Evolutionary conservation across 2,113 vertebrate genomes (phyloP), one percentile per base, ranked within the genome.

Genomic region (Chrysemys picta): DNA sequence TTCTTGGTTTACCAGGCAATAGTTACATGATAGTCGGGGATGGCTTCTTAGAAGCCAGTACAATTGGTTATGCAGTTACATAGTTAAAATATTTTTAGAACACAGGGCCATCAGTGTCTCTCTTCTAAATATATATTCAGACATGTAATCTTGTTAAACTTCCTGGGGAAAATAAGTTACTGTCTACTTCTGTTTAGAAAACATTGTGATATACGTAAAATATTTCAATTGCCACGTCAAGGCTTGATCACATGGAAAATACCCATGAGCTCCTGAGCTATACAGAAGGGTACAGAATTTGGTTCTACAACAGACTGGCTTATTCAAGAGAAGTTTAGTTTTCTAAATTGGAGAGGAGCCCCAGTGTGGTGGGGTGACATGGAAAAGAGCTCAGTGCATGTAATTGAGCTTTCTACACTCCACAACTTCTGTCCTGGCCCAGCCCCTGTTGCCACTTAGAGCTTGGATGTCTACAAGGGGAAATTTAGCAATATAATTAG

Each of bases 71-170:
- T n/a, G 31, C 85, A 83, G 50, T 89, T 94, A 21, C 2, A 25
- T 88, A 56, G 89, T 53, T 96, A 52, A 62, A 91, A 27, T 96
- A 79, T 90, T 93, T 94, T 49, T 86, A 59, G 79, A 79, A 42
- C 29, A 75, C 53, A 59, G 12, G 2, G 2, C 84, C 78, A 89
- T 84, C 52, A 53, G 3, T 72, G 35, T 85, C 56, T 92, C n/a
- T 72, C n/a, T 6, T 65, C 38, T 62, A 88, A 84, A 69, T 65
- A 5, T 29, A 86, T 0, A 0, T 90, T 94, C 79, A 93, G 69
- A 29, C 59, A 89, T 6, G 5, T 59, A 84, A 80, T 82, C n/a
- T 88, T 96, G 38, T 89, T 80, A 90, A 57, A 49, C 11, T 45
- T 56, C 49, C 29, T 79, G 19, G 87, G 76, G 53, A 85, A 52